Conservation (phyloP, 2,113 vertebrate species). For the Atlantisia rogersi region DNA sequence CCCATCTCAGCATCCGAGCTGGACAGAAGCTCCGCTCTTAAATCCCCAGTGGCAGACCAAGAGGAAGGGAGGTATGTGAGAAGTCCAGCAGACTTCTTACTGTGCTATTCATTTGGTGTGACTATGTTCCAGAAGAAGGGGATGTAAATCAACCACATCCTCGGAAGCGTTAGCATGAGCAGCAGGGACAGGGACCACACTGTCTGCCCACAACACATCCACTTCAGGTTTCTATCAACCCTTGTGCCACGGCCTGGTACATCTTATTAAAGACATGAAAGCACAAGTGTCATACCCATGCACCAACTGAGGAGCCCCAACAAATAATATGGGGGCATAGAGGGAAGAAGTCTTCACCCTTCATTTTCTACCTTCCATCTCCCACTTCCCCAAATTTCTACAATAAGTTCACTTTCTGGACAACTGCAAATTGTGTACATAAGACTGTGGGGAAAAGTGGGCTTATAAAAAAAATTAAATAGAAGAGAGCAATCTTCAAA, state of each 20-base stretch:
- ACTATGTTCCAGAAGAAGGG: neutral
- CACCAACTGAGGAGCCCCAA: neutral
- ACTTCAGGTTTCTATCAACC: neutral
- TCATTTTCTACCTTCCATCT: neutral
- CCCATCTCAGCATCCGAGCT: neutral
- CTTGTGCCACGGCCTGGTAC: neutral
- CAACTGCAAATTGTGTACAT: neutral
- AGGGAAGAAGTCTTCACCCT: neutral
- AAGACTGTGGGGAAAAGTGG: neutral
- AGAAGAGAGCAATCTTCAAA: neutral
- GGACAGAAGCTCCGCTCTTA: neutral
- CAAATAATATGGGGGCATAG: neutral
- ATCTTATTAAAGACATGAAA: neutral
- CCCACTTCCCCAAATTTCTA: neutral
- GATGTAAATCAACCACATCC: fast-evolving
- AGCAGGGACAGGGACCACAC: neutral
- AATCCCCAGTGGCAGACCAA: neutral
- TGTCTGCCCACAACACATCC: neutral
- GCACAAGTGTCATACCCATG: neutral
- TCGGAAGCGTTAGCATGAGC: neutral
- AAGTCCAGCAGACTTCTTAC: neutral
- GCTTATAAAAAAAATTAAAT: neutral
- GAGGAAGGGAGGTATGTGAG: neutral
- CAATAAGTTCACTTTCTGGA: neutral
- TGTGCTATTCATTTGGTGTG: neutral